Evolutionary conservation across 2,797 vertebrate genomes (phyloP), one percentile per base, ranked within the genome.

Genomic region (Acanthurus tractus): DNA sequence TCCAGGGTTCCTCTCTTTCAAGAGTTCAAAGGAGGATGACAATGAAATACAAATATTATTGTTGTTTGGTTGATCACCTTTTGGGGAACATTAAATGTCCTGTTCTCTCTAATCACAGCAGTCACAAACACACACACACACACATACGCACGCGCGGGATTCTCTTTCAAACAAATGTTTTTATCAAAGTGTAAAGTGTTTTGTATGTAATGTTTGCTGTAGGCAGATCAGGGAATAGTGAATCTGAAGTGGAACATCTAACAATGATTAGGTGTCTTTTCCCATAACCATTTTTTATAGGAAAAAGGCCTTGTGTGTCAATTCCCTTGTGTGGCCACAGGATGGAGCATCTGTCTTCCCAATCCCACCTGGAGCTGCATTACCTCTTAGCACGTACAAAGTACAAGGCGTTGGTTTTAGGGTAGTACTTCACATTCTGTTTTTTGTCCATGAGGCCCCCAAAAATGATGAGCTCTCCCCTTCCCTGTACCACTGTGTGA

Each of bases 361-460:
- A 54, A 36, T 70, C 54, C 61, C 17, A 2, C 63, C 78, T 58
- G 72, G 56, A 89, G 90, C 79, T 62, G 58, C 93, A 97, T 96
- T 97, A 99, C 98, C 98, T 99, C 91, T 99, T 99, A 55, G 98
- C 98, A 42, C 98, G 96, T 70, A 99, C 98, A 88, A 99, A 99
- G 95, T 99, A 99, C 98, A 99, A 97, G 96, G 98, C 98, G 69
- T 99, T 99, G 79, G 98, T 99, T 96, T 99, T 99, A 83, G 98
- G 98, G 91, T 99, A 99, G 90, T 99, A 99, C 92, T 99, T 99
- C 78, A 99, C 97, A 86, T 99, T 99, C 90, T 99, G 98, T 94
- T 99, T 99, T 95, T 99, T 99, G 97, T 99, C 98, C 97, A 99
- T 99, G 83, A 99, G 96, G 62, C 98, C 98, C 13, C 98, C 98